Evolutionary conservation across 2,113 vertebrate species (phyloP), one percentile per base, ranked within the genome.

Genomic region (Octodon degus): DNA sequence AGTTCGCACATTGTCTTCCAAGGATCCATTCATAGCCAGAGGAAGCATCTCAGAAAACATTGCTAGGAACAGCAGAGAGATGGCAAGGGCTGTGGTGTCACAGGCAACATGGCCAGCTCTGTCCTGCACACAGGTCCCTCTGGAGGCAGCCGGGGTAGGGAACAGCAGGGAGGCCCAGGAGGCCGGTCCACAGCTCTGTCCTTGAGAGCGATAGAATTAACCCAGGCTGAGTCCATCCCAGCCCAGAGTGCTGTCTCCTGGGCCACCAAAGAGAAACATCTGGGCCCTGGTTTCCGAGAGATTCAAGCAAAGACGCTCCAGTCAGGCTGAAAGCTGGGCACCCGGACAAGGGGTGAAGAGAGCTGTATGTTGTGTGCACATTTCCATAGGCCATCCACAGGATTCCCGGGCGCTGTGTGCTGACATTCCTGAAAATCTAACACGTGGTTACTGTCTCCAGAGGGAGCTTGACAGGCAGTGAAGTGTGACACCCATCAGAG

Each of bases 401-500:
- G 81, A n/a, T 63, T 17, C 91, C 7, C 3, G 10, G 50, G 76
- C 72, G 95, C 94, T 65, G 74, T 82, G 74, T 70, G 60, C 62
- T 17, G 70, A 92, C 97, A 91, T 96, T 97, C 93, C 77, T 43
- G 65, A 96, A 94, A 96, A 97, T 89, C 96, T 32, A 16, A 83
- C 84, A 94, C 82, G 86, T 90, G 85, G 43, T 86, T 93, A 89
- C n/a, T 47, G 79, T 89, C 58, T 92, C 85, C 50, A 65, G 95
- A 95, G 95, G 27, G 55, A 60, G 79, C 8, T 97, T 76, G 22
- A 43, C 37, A 24, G 12, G 95, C 93, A 95, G 90, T 97, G 96
- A 89, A 97, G 97, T 88, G 94, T 91, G 37, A 0, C 40, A 17
- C 93, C 74, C 85, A 60, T 12, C 40, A 20, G 60, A 81, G 90